Percentiles rank a stretch among this genome's conserved stretches.
Conservation (phyloP, 2,888 invertebrate species). For the Xanthorhoe designata region DNA sequence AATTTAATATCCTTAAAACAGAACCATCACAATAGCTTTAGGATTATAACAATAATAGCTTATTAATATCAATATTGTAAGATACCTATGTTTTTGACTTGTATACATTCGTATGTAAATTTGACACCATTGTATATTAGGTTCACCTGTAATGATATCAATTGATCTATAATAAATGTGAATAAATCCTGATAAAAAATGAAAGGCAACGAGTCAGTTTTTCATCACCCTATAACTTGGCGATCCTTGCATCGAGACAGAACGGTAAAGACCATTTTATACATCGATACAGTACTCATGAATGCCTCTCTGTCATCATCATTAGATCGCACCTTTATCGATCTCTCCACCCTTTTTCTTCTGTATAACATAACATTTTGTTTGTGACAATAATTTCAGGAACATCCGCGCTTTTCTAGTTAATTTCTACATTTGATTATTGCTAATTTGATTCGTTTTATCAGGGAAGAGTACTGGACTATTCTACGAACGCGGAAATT, state of each 20-base stretch:
- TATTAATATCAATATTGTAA: conserved; percentile 74
- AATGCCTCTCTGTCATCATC: conserved; percentile 84
- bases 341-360: conserved; percentile 80
- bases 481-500: conserved; percentile 7
- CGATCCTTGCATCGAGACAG: conserved; percentile 80
- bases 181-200: conserved; percentile 78
- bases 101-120: conserved; percentile 83
- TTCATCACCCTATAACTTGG: conserved; percentile 73
- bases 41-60: conserved; percentile 82
- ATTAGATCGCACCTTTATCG: conserved; percentile 78
- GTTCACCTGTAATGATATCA: conserved; percentile 77
- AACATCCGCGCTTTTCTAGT: conserved; percentile 73
- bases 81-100: conserved; percentile 84
- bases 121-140: conserved; percentile 78
- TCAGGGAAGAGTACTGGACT: conserved; percentile 70
- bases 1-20: conserved; percentile 69
- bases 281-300: conserved; percentile 75
- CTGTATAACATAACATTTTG: conserved; percentile 63
- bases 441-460: conserved; percentile 60
- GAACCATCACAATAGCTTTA: conserved; percentile 83
- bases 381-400: conserved; percentile 61
- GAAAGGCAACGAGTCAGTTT: conserved; percentile 74
- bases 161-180: conserved; percentile 79
- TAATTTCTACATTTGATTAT: conserved; percentile 65
- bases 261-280: conserved; percentile 83